Evolutionary conservation across 2,797 vertebrate genomes (phyloP), one percentile per base, ranked within the genome.

Genomic region (Enteromius viviparus): DNA sequence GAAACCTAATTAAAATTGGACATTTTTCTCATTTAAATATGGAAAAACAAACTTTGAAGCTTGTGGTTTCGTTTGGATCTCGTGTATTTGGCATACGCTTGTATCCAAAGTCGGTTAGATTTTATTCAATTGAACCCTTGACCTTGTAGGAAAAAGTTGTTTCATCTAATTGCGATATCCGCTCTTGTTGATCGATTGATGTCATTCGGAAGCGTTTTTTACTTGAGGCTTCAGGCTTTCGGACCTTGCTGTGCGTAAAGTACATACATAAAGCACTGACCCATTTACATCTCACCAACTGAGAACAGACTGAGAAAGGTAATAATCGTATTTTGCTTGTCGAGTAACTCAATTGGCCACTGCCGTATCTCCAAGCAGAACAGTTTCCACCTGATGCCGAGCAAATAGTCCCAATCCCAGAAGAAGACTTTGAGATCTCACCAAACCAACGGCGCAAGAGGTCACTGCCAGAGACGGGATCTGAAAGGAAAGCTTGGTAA

Each of bases 301-400:
- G 26, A 26, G n/a, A 66, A 70, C 45, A 72, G n/a, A 53, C 1
- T 65, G 29, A 81, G 53, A 10, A 49, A 51, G 42, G 51, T 72
- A 40, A 80, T 8, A 19, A 11, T 81, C 2, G 8, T 42, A 76
- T 72, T 84, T 83, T 70, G 42, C 83, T 82, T 90, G 47, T 91
- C 87, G 92, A 88, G 87, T 88, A 90, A 92, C 95, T 96, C 94
- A 96, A 95, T 91, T 90, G 94, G 95, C 94, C 95, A 91, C 93
- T 94, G 95, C 93, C 89, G 92, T 97, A 95, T 98, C 95, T 97
- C 94, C 94, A 94, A 96, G 94, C 95, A 99, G 98, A 96, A 94
- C 94, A 89, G 84, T 95, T 91, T 91, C 95, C 94, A 51, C 95
- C 95, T 71, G 95, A 96, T 85, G 93, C 95, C 84, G 94, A 96